Base-by-base conservation (phyloP, 2,888 invertebrate genomes). In the Rosalia funebris region DNA sequence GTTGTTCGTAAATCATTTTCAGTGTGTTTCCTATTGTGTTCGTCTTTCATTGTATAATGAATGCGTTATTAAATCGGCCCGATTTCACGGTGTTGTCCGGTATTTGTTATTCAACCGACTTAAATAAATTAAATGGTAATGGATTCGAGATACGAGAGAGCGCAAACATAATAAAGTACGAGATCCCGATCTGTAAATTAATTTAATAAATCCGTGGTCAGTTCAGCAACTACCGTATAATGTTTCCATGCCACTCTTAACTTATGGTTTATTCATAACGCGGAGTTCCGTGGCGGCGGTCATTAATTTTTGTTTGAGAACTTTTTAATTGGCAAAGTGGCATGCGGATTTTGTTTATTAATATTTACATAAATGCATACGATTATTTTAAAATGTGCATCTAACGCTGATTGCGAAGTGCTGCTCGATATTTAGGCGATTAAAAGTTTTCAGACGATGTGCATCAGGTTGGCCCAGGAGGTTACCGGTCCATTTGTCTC, bases 61-160 rank as follows among this genome's bases (percentile, higher is more conserved):
- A 69, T 66, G 66, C 62, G 50, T 65, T 63, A 69, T 69, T 66
- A 69, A 69, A 66, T 66, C 66, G 61, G 61, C 45, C 63, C 67
- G 67, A 67, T 67, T 67, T 67, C 67, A 67, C 67, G 67, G 67
- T 62, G 67, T 67, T 65, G 67, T 67, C 62, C 62, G 60, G 60
- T 66, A 66, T 66, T 66, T 66, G 66, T 66, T 66, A 66, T 66
- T 57, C 57, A 41, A 19, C 50, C 39, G 39, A 25, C 50, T 39
- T n/a, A 17, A 15, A 50, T 55, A 55, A 60, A 60, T 55, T 48
- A 55, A n/a, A 45, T 15, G 31, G 45, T 50, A 48, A 55, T 55
- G 50, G 36, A 60, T 56, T 25, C 56, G 17, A 39, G 25, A 50
- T 25, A 17, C 36, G 42, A 48, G 36, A 50, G 55, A 47, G 60